Conservation (phyloP, 2,797 vertebrate genomes). For the Crocidura indochinensis region DNA sequence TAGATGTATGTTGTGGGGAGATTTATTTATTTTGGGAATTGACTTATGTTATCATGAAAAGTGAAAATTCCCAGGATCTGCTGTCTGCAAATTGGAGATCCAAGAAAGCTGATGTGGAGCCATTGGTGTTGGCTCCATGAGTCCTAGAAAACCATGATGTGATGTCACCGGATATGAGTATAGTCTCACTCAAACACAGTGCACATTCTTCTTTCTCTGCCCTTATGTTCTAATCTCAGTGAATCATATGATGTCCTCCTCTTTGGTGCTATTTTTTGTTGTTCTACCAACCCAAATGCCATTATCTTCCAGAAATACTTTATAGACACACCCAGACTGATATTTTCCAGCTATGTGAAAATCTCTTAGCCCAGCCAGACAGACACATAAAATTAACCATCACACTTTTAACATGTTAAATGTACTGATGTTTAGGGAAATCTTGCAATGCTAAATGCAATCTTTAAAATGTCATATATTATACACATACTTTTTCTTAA, state of each 20-base stretch:
- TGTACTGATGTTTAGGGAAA: constrained; percentile 40
- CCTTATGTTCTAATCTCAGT: neutral
- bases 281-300: constrained; percentile 22
- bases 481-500: neutral
- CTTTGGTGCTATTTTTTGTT: neutral
- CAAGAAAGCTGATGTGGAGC: neutral
- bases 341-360: neutral
- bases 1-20: neutral
- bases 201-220: neutral
- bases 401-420: constrained; percentile 6
- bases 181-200: neutral
- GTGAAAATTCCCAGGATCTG: neutral
- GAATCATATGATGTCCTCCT: neutral
- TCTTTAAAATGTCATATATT: constrained; percentile 8
- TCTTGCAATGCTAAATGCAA: constrained; percentile 14
- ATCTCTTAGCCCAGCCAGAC: neutral
- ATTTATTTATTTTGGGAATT: neutral
- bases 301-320: constrained; percentile 37
- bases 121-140: too few species aligned
- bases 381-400: constrained; percentile 48
- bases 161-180: neutral
- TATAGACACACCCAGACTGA: neutral
- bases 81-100: neutral
- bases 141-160: neutral
- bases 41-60: neutral